Evolutionary conservation across 2,888 invertebrate species (phyloP), one percentile per base, ranked within the genome.

Genomic region (Atethmia centrago): DNA sequence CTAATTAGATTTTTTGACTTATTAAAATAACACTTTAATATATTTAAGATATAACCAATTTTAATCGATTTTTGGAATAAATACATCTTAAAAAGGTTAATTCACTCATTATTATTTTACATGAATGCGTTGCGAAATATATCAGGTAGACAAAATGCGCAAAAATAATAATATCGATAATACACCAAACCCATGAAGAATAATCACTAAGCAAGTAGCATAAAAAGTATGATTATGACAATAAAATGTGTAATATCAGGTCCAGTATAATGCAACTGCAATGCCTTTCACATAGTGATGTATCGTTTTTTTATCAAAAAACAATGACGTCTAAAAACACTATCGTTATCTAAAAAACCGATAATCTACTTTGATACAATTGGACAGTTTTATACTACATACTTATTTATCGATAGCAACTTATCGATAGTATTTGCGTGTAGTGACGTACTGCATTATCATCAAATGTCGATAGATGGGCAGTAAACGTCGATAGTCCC

Each of bases 361-460:
- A 79, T 88, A 87, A 89, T 88, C 84, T 79, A 67, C 78, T 68
- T 72, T 56, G 68, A 74, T 74, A 79, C 79, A 68, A 78, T 80
- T 80, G 77, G 82, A 78, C 75, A 72, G 65, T 71, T 79, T 79
- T 80, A 81, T 72, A 77, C 62, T 78, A 79, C 71, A 80, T 76
- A 74, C 74, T 65, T 56, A 40, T 65, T 71, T 74, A 61, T 70
- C 68, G 83, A 83, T 71, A 71, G 59, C 28, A 9, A 28, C 12
- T 68, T 81, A 83, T 81, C 80, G 71, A 84, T 75, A 51, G 42
- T 68, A 80, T 69, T 71, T 69, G 49, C 55, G 51, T 51, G 49
- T 70, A 71, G 81, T 76, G 80, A 76, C 64, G 68, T 74, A 49
- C 79, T 62, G 36, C 16, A 55, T 70, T 67, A 64, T 66, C 14